Conservation (phyloP, 64 coral and sea anemone genomes). For the Anthopleura sola region DNA sequence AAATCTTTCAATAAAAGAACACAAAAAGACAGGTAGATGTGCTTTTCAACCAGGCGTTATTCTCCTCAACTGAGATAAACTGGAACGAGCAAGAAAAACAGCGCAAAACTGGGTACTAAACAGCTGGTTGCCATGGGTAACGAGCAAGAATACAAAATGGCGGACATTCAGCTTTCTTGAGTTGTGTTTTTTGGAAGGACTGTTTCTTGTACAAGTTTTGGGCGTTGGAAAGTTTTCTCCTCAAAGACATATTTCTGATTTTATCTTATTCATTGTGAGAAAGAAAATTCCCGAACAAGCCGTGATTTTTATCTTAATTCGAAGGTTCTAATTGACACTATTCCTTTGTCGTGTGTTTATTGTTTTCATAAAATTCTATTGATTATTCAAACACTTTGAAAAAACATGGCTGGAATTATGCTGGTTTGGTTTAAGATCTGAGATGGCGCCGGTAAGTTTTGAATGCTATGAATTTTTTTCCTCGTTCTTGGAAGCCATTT, state of each 20-base stretch:
- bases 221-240: background rate
- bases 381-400: background rate
- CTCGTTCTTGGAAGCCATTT: background rate
- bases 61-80: background rate
- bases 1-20: background rate
- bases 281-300: background rate
- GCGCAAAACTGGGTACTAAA: background rate
- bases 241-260: background rate
- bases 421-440: background rate
- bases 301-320: background rate
- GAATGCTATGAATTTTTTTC: background rate
- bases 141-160: slow-evolving; percentile 9
- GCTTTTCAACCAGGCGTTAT: slow-evolving; percentile 26
- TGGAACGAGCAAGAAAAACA: background rate
- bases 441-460: background rate
- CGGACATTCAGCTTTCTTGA: background rate
- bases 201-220: background rate
- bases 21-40: slow-evolving; percentile 16
- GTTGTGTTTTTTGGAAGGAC: background rate
- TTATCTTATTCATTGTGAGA: background rate
- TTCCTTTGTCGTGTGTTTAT: background rate
- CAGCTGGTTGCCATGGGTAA: slow-evolving; percentile 7
- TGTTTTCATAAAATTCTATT: background rate
- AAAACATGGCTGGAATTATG: background rate
- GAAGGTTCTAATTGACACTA: background rate